A percentile compares a stretch with the other conserved stretches of the same genome.
Evolutionary conservation across 2,888 invertebrate genomes (phyloP).

Genomic region (Ceratothoa steindachneri): DNA sequence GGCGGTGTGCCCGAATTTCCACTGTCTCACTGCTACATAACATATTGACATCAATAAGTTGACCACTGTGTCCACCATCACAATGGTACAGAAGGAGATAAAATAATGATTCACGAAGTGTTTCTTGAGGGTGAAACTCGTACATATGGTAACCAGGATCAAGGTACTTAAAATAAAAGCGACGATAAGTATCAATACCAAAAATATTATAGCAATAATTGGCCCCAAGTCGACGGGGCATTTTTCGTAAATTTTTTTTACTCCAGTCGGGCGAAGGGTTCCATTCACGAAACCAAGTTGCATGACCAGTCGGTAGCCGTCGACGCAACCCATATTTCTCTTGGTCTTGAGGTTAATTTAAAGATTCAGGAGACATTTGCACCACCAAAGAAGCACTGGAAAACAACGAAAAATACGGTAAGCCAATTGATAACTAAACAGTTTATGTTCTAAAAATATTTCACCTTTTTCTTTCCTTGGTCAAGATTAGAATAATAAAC

Average conservation of each 20-base stretch:
- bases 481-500: too few species aligned
- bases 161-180: conserved; percentile 49
- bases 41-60: conserved; percentile 48
- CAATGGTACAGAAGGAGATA: conserved; percentile 45
- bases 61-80: conserved; percentile 47
- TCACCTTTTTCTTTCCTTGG: too few species aligned
- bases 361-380: too few species aligned
- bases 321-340: background rate
- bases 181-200: conserved; percentile 48
- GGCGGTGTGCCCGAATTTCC: conserved; percentile 47
- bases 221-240: conserved; percentile 32
- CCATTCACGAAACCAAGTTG: conserved; percentile 18
- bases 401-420: too few species aligned
- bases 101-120: conserved; percentile 47
- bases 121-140: conserved; percentile 49
- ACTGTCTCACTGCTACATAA: conserved; percentile 42
- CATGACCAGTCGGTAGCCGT: conserved; percentile 17
- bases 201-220: conserved; percentile 45
- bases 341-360: too few species aligned
- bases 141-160: conserved; percentile 48
- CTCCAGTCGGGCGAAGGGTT: background rate
- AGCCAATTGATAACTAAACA: too few species aligned
- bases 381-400: too few species aligned
- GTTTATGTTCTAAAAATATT: too few species aligned
- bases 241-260: conserved; percentile 11